Base-by-base conservation (phyloP, 1,140 invertebrate species). In the Neotoxoptera formosana region DNA sequence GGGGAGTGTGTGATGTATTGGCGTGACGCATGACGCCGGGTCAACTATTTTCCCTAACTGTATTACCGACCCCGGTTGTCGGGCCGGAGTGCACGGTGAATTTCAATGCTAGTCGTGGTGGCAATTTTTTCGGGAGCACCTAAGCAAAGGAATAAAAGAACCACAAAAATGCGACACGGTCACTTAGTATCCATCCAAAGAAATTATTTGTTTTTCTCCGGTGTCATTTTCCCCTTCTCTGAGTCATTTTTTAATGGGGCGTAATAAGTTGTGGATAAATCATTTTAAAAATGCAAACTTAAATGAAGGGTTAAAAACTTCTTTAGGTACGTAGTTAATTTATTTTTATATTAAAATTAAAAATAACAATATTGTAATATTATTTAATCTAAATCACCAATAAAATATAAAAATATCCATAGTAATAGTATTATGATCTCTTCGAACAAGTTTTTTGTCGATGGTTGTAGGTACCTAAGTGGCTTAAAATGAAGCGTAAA, bases 1-100 rank as follows among this genome's bases (percentile, higher is more conserved):
- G 87, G n/a, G 14, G 11, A 2, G 47, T 23, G 48, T n/a, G 30
- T 89, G 87, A 89, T 89, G 17, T 90, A 90, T 90, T 90, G 89
- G 89, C 53, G 4, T 3, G n/a, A 41, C 34, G 51, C 34, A n/a
- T 67, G 60, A 67, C n/a, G 60, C 30, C 30, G n/a, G 60, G 30
- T 76, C 60, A 76, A 76, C 60, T 60, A 53, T 90, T 90, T 36
- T 90, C 36, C 51, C 34, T 90, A 90, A 90, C 89, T 53, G 89
- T 90, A 36, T 90, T 90, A 60, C n/a, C 14, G 36, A 89, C 47
- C 36, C 51, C 17, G 25, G 30, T n/a, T 45, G 89, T 11, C 53
- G 48, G 48, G 1, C 34, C 36, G 34, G n/a, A 34, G 47, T 51
- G 48, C 89, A 11, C 23, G 3, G 56, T 90, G 89, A 90, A 90